A percentile compares a stretch with the other conserved stretches of the same genome.
These are phyloP conservation scores for Therioaphis trifolii DNA, from an alignment of 2,888 invertebrate species.

Conservation along the genomic window DNA sequence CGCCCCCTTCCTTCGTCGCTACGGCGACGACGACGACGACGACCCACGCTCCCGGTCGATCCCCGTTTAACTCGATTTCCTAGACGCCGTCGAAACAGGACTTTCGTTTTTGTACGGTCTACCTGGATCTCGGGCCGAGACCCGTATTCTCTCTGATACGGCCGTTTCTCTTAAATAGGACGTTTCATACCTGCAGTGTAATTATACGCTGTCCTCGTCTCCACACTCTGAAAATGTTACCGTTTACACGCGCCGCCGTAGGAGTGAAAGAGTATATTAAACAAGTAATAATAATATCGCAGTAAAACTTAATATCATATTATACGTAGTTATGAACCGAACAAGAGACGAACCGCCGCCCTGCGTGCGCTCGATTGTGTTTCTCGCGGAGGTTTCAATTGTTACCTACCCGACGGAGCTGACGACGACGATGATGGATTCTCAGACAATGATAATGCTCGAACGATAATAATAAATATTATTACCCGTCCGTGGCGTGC, in stretches of 20 bases:
- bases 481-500: conserved; percentile 30
- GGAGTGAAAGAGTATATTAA: not conserved
- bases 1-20: no score
- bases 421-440: conserved; percentile 25
- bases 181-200: not conserved
- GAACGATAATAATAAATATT: conserved; percentile 37
- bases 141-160: not conserved
- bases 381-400: conserved; percentile 24
- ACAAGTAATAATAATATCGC: conserved; percentile 12
- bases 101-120: not conserved
- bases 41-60: conserved; percentile 7
- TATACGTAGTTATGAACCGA: not conserved
- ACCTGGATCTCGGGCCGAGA: not conserved
- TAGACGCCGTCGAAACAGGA: not conserved
- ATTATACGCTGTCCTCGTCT: not conserved
- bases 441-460: conserved; percentile 39
- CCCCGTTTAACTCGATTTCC: conserved; percentile 45
- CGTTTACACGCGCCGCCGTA: conserved; percentile 7
- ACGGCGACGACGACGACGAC: no score
- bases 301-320: not conserved
- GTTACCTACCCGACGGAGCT: conserved; percentile 16
- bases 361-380: conserved; percentile 26
- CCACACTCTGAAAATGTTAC: not conserved
- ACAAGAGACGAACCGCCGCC: not conserved
- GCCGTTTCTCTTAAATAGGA: not conserved